A percentile compares a stretch with the other conserved stretches of the same genome.
Conservation (phyloP, 2,113 vertebrate species). For the Onychostoma macrolepis region DNA sequence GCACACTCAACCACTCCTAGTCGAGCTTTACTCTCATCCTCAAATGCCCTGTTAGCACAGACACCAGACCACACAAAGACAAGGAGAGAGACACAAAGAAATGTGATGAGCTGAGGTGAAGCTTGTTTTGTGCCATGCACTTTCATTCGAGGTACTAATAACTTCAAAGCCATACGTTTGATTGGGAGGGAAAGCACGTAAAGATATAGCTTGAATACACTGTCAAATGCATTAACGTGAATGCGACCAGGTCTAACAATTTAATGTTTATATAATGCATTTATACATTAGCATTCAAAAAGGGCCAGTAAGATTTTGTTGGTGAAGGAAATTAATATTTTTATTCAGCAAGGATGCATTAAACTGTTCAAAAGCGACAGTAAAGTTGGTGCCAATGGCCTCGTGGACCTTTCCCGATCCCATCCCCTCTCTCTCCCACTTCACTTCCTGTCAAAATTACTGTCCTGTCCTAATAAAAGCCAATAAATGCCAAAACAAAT, state of each 20-base stretch:
- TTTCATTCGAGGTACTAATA: background rate
- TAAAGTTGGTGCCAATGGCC: no score
- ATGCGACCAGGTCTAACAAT: background rate
- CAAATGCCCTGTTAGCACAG: conserved; percentile 82
- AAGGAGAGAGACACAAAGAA: background rate
- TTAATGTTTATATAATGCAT: background rate
- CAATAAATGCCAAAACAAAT: no score
- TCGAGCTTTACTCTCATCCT: conserved; percentile 94
- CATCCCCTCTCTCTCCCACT: no score
- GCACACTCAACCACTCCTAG: conserved; percentile 96
- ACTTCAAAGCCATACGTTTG: background rate
- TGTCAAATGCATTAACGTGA: background rate
- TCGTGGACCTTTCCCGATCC: no score
- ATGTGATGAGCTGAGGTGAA: background rate
- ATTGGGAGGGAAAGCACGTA: background rate
- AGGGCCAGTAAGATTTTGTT: background rate
- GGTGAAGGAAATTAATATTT: background rate
- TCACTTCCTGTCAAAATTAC: no score
- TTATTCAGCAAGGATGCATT: background rate
- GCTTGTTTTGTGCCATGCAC: background rate
- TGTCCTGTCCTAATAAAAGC: no score
- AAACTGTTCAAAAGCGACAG: no score
- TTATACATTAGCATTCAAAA: background rate
- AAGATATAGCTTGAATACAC: background rate
- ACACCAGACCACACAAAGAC: background rate